Base-by-base conservation (phyloP, 2,888 invertebrate species). In the Adineta ricciae region DNA sequence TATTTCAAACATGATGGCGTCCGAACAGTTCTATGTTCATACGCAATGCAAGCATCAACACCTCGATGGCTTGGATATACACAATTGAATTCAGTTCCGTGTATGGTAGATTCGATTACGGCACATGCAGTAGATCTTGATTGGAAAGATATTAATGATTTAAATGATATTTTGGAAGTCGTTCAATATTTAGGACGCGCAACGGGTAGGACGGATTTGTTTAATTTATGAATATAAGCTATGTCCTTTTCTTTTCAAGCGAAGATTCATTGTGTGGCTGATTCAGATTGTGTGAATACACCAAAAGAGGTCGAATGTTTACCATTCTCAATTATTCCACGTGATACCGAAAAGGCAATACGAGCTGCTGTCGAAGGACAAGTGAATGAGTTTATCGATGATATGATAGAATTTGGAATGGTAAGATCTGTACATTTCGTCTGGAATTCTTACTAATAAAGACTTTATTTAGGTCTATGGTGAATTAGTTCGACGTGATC, bases 191-290 rank as follows among this genome's bases (percentile, higher is more conserved):
- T 78, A 41, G 78, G 78, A 38, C 21, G 8, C 38, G 78, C 41
- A 24, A 78, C 36, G 16, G 78, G 78, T 41, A 78, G 38, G 0
- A 41, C n/a, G 0, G 21, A 21, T 41, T 1, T 5, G 8, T 41
- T 1, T 9, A 38, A 24, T 24, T 8, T 2, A 27, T n/a, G 21
- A 27, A 64, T 3, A 27, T 21, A 64, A 64, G 24, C 27, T 24
- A 1, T 64, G 8, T 38, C 0, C 24, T 38, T 24, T 38, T 27
- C 38, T 38, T 38, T 73, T n/a, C 9, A 24, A 78, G 78, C 78
- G 24, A 78, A 78, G 41, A 41, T 78, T 41, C 78, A 78, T 41
- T 78, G 78, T 41, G 24, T 78, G n/a, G 38, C 78, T 78, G 78
- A 78, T 41, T 78, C 78, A 8, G 78, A 78, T 78, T 78, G 78